phyloP scores from a whole-genome alignment of 2,797 vertebrate genomes.

The Sebastes jordani region DNA sequence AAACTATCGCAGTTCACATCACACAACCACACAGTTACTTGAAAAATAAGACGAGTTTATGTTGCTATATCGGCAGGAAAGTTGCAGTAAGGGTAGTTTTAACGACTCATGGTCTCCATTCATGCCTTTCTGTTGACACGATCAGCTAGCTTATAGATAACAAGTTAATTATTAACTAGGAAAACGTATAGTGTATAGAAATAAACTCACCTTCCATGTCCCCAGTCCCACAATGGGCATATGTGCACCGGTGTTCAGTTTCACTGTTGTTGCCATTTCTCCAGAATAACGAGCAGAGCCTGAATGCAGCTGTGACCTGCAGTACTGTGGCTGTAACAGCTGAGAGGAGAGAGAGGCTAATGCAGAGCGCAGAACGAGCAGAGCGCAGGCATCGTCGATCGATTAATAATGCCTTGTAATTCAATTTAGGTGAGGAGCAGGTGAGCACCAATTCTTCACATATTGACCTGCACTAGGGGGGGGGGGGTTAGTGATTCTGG shows the following conservation, averaged over 20 bases:
- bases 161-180: background rate
- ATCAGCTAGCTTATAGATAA: background rate
- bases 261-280: conserved; percentile 71
- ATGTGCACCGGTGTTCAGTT: conserved; percentile 73
- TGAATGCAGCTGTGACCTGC: too few relatives aligned
- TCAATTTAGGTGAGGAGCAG: background rate
- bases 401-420: conserved; percentile 53
- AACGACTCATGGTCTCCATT: background rate
- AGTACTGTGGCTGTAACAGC: background rate
- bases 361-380: background rate
- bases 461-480: too few relatives aligned
- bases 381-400: background rate
- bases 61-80: rapidly evolving
- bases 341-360: too few relatives aligned
- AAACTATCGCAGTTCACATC: too few relatives aligned
- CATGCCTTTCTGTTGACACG: too few relatives aligned
- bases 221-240: conserved; percentile 83
- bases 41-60: background rate
- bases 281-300: background rate
- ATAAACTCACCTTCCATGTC: conserved; percentile 80
- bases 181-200: background rate
- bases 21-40: background rate
- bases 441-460: too few relatives aligned
- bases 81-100: background rate
- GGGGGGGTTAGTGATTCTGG: background rate